Evolutionary conservation across 2,888 invertebrate genomes (phyloP), one percentile per base, ranked within the genome.

Genomic region (Chaetogeoica ovagalla): DNA sequence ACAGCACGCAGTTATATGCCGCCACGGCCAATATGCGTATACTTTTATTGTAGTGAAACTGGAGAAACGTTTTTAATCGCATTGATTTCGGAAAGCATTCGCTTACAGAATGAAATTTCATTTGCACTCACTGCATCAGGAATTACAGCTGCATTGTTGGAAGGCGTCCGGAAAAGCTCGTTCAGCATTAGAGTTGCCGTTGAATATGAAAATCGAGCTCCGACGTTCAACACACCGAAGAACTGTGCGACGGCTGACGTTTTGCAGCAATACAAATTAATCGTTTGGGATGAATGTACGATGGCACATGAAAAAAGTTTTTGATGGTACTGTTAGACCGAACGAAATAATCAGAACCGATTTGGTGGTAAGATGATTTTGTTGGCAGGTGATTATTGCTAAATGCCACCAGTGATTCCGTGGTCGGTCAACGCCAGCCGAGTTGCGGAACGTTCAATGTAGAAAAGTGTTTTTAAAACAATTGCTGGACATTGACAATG

Each of bases 301-400:
- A 55, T 3, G 55, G 5, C 15, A 15, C 43, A 6, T 43, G n/a
- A n/a, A 43, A 43, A 43, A 43, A 43, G 43, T 43, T 7, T 43
- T 43, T 43, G 3, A 83, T 85, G 69, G 84, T 84, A n/a, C n/a
- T n/a, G n/a, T 70, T 85, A 13, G 82, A 84, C 63, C 37, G 82
- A 5, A 82, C 83, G 74, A 11, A 60, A 60, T 21, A 77, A 71
- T 43, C 82, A 48, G 71, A 82, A 75, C 19, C 48, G 76, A 15
- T 83, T 83, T 82, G 84, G 83, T 30, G 83, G 84, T 37, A 63
- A 81, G 30, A 43, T 43, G 43, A 43, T 43, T 43, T 7, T 43
- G 43, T 43, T 43, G 9, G 6, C 9, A 43, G 43, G 43, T 43
- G 43, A 43, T 43, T 43, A 5, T 43, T 7, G 9, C 43, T 9